Percentiles rank a stretch among this genome's conserved stretches.
phyloP scores from a whole-genome alignment of 2,888 invertebrate species.

The Sphaerophoria taeniata region DNA sequence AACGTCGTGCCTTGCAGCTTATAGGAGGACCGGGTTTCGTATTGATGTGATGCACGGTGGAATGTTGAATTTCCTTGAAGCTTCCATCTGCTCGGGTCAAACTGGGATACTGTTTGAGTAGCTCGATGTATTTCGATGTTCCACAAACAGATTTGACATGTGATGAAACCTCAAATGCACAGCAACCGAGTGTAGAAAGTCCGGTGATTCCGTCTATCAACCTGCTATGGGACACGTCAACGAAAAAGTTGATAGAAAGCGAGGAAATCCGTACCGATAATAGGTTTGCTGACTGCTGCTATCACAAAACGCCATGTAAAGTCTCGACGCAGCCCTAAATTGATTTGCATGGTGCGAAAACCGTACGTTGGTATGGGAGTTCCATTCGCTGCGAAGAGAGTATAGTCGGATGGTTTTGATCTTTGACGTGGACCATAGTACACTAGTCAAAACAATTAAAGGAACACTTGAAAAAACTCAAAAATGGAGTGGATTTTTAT shows the following conservation, averaged over 20 bases:
- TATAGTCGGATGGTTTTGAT: too few relatives aligned
- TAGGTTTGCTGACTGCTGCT: not conserved
- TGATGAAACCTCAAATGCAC: too few relatives aligned
- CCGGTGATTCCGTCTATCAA: conserved; percentile 31
- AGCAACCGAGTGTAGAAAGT: conserved; percentile 31
- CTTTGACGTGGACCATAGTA: too few relatives aligned
- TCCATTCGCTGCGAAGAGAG: too few relatives aligned
- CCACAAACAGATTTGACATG: too few relatives aligned
- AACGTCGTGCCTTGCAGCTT: conserved; percentile 32
- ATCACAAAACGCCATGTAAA: conserved; percentile 18
- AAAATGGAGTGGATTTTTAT: too few relatives aligned
- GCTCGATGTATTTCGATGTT: too few relatives aligned
- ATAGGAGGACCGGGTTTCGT: conserved; percentile 30
- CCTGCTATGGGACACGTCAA: conserved; percentile 26
- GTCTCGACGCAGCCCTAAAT: too few relatives aligned
- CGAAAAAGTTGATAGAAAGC: conserved; percentile 23
- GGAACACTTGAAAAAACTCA: too few relatives aligned
- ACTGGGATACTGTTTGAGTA: conserved; percentile 2
- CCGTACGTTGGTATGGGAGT: too few relatives aligned
- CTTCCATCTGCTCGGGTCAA: conserved; percentile 5
- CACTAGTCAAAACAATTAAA: too few relatives aligned
- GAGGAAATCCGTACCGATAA: not conserved
- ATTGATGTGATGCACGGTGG: conserved; percentile 42
- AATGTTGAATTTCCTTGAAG: conserved; percentile 28
- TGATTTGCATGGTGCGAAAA: too few relatives aligned